Evolutionary conservation across 2,888 invertebrate genomes (phyloP), one percentile per base, ranked within the genome.

Genomic region (Mythimna albipuncta): DNA sequence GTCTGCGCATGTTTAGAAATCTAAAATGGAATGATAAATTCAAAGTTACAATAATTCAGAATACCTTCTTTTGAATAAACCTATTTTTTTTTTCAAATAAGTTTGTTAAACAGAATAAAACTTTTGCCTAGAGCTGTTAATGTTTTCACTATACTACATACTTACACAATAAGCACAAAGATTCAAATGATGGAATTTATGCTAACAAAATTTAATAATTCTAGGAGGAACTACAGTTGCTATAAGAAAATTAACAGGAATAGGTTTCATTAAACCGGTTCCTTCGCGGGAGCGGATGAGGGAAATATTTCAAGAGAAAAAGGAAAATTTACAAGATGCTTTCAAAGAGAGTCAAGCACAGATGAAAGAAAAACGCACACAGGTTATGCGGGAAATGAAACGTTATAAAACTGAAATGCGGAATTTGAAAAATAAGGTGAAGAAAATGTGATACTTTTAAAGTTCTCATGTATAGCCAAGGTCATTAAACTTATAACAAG

Each of bases 241-340:
- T 10, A 99, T 99, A 73, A 98, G 97, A 87, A 98, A 98, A 89
- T 96, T 99, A 82, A 98, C 97, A 85, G 97, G 97, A 86, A 97
- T 97, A 91, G 99, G 99, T 65, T 98, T 98, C 92, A 98, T 99
- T 75, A 98, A 98, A 91, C 98, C 98, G n/a, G 97, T 98, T 50
- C 98, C 98, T 26, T 97, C 97, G 35, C 95, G 95, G 69, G 97
- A 97, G 85, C 91, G 97, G 82, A 93, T 98, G 13, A 97, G 97
- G 89, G 97, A 97, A 89, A 97, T 98, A 93, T 94, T 97, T 78
- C 94, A 97, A 84, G 97, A 97, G 84, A 96, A 96, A 81, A 97
- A 97, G 88, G 97, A 97, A 47, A 97, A 97, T 83, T 85, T 98
- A 41, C 97, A 97, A 80, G 97, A 97, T 82, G 96, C 96, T 82